Conservation (phyloP, 2,797 vertebrate genomes). For the Poeciliopsis paucimaculata region DNA sequence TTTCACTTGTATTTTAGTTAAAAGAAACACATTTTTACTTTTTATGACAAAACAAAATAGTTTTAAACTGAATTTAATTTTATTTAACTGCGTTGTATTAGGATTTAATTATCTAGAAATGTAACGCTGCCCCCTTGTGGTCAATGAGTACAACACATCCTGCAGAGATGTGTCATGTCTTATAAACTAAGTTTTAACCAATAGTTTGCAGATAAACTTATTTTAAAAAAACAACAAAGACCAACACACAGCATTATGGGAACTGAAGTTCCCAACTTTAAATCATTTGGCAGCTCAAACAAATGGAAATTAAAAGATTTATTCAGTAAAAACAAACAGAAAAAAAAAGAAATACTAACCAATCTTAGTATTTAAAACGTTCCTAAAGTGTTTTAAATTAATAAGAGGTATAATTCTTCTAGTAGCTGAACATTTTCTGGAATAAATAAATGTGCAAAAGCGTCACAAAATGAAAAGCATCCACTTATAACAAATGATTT, state of each 20-base stretch:
- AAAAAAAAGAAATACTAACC: conserved; percentile 29
- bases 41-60: background rate
- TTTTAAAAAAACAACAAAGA: background rate
- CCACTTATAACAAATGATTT: background rate
- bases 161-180: background rate
- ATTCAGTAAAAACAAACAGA: conserved; percentile 13
- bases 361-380: conserved; percentile 35
- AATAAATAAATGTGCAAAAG: background rate
- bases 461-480: background rate
- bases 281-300: background rate
- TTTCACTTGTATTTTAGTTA: background rate
- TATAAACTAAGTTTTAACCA: too few relatives aligned
- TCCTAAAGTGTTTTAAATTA: conserved; percentile 47
- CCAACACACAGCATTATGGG: background rate
- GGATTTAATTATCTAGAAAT: background rate
- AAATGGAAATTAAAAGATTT: conserved; percentile 6
- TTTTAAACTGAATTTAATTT: background rate
- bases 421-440: background rate
- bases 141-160: background rate
- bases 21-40: background rate
- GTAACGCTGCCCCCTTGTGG: background rate
- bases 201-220: background rate
- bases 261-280: background rate
- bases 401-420: conserved; percentile 30
- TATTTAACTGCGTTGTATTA: background rate